These are phyloP conservation scores for Ladona fulva DNA, from an alignment of 1,140 invertebrate genomes.

Conservation along the genomic window DNA sequence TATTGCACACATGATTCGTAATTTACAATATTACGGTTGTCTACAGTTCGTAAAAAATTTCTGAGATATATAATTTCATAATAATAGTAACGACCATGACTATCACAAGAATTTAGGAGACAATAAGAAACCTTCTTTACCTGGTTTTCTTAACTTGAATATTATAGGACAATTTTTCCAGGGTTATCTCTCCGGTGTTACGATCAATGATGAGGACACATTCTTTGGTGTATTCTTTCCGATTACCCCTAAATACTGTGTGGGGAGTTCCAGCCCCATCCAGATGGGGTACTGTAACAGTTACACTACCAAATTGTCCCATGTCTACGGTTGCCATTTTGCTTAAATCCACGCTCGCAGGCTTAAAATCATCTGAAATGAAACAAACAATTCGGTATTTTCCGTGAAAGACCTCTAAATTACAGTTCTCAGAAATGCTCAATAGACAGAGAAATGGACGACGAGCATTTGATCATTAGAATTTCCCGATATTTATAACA, in stretches of 20 bases:
- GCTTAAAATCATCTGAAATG: slow-evolving; percentile 90
- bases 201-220: slow-evolving; percentile 91
- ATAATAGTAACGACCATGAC: no score
- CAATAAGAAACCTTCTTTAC: slow-evolving; percentile 36
- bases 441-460: no score
- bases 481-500: no score
- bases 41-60: no score
- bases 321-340: slow-evolving; percentile 85
- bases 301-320: slow-evolving; percentile 44
- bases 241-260: slow-evolving; percentile 89
- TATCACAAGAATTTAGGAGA: no score
- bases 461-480: no score
- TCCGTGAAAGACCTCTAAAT: no score
- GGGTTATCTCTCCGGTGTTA: slow-evolving; percentile 79
- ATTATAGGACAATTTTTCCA: slow-evolving; percentile 83
- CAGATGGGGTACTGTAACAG: slow-evolving; percentile 87
- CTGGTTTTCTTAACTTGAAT: slow-evolving; percentile 93
- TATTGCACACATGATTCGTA: no score
- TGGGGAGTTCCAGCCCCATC: slow-evolving; percentile 78
- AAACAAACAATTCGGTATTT: slow-evolving; percentile 18
- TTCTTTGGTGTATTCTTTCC: slow-evolving; percentile 82
- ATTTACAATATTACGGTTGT: no score
- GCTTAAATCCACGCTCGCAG: slow-evolving; percentile 85
- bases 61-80: no score
- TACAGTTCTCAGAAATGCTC: no score